Evolutionary conservation across 2,797 vertebrate genomes (phyloP).

Genomic region (Aselliscus stoliczkanus): DNA sequence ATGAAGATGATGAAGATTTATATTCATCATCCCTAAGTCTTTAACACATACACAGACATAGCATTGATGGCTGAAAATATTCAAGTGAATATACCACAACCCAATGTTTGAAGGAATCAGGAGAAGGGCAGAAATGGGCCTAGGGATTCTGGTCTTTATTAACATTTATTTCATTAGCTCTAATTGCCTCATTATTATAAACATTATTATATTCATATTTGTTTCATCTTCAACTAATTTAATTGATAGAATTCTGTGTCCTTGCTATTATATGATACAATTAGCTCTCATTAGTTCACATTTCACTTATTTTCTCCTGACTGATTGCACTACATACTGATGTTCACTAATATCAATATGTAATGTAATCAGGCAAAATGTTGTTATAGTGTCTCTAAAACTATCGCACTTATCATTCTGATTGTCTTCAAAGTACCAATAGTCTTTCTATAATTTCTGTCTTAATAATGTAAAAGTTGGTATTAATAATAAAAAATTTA

Average conservation of each 20-base stretch:
- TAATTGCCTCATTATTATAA: conserved; percentile 87
- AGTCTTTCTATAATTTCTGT: conserved; percentile 81
- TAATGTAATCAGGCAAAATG: conserved; percentile 86
- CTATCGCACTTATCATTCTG: conserved; percentile 82
- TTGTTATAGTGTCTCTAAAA: conserved; percentile 80
- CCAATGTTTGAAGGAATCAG: conserved; percentile 70
- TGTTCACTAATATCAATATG: conserved; percentile 87
- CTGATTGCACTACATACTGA: conserved; percentile 86
- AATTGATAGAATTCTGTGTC: conserved; percentile 87
- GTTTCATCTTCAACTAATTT: conserved; percentile 88
- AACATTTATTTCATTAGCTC: conserved; percentile 84
- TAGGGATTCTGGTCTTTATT: conserved; percentile 77
- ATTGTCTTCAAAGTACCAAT: conserved; percentile 84
- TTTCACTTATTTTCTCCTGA: conserved; percentile 86
- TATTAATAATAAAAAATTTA: conserved; percentile 79
- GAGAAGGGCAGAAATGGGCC: conserved; percentile 43
- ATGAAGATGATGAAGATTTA: not conserved
- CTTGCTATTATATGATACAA: conserved; percentile 86
- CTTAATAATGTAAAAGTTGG: conserved; percentile 80
- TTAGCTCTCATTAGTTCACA: conserved; percentile 89
- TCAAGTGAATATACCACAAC: conserved; percentile 35
- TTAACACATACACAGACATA: not conserved
- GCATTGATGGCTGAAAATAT: not conserved
- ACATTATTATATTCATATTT: conserved; percentile 87
- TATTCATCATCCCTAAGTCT: not conserved